phyloP scores from a whole-genome alignment of 1,140 invertebrate genomes.

The Pentalonia nigronervosa region DNA sequence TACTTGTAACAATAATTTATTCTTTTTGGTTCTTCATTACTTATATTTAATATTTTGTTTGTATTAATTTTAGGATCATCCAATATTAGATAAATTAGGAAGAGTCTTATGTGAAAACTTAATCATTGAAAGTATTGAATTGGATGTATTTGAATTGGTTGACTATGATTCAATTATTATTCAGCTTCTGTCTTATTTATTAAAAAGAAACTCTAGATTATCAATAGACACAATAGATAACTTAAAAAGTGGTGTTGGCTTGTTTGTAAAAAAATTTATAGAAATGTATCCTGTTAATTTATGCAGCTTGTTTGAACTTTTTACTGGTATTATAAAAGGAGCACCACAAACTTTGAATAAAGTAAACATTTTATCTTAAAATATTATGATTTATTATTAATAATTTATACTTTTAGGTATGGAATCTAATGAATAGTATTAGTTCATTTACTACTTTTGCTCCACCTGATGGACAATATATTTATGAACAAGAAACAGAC shows the following conservation, averaged over 20 bases:
- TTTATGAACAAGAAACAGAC: slow-evolving; percentile 50
- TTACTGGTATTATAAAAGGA: slow-evolving; percentile 52
- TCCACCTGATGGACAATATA: slow-evolving; percentile 42
- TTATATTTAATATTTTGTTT: background rate
- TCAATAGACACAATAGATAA: slow-evolving; percentile 34
- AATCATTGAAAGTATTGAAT: slow-evolving; percentile 43
- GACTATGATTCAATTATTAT: slow-evolving; percentile 45
- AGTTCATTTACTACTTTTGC: slow-evolving; percentile 28
- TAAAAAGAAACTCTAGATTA: slow-evolving; percentile 25
- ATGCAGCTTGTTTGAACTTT: slow-evolving; percentile 44
- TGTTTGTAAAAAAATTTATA: slow-evolving; percentile 47
- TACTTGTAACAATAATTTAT: too few species aligned
- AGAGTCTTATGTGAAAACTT: slow-evolving; percentile 36
- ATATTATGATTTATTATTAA: background rate
- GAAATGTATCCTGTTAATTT: slow-evolving; percentile 51
- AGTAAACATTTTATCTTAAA: slow-evolving; percentile 15
- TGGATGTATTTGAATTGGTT: slow-evolving; percentile 47
- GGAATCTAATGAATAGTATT: slow-evolving; percentile 48
- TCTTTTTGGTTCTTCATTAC: background rate
- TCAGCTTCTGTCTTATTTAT: slow-evolving; percentile 42
- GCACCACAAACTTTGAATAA: slow-evolving; percentile 45
- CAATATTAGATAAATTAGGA: slow-evolving; percentile 42
- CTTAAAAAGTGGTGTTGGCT: slow-evolving; percentile 29
- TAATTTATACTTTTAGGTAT: slow-evolving; percentile 14
- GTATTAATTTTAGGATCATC: slow-evolving; percentile 31